Evolutionary conservation across 53 echinoderm and acorn worm species (phyloP), one percentile per base, ranked within the genome.

Genomic region (Arbacia lixula): DNA sequence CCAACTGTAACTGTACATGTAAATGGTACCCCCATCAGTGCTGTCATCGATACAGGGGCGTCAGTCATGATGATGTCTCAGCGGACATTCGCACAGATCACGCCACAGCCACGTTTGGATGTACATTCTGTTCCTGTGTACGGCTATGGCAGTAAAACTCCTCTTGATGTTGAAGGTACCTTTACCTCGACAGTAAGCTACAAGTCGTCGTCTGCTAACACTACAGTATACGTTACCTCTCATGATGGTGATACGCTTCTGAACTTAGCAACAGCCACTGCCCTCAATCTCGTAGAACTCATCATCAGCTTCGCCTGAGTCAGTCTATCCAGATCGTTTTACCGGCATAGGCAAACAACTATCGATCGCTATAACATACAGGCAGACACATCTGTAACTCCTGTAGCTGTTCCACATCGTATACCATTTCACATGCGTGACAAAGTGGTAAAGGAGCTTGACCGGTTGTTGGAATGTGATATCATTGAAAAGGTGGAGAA

Each of bases 351-450:
- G 72, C 9, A 72, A 72, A 24, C 50, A 50, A 72, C 42, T 14
- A 21, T 5, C 24, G 42, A 42, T 49, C 46, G 16, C 2, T 72
- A 49, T 72, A 46, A 46, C 49, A 22, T 87, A 12, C 91, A 91
- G 6, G 57, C 53, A 16, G 91, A 91, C 84, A 28, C 36, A 12
- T 76, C 83, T 0, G 65, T 91, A 38, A 30, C 58, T 55, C 87
- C 87, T 4, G 78, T 84, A 16, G 73, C 67, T 32, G 55, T 50
- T 42, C 84, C 81, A 32, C 87, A 84, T 68, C 66, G 91, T 14
- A 88, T 91, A 33, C 91, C 91, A 6, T 91, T 91, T 60, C 88
- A 88, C 52, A 22, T 91, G 35, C 79, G 91, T 19, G 66, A 68
- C 19, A 40, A 43, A 41, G 67, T 88, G 49, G 85, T 74, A 61